A percentile compares a stretch with the other conserved stretches of the same genome.
Conservation (phyloP, 2,888 invertebrate genomes). For the Coecobrya sp. region DNA sequence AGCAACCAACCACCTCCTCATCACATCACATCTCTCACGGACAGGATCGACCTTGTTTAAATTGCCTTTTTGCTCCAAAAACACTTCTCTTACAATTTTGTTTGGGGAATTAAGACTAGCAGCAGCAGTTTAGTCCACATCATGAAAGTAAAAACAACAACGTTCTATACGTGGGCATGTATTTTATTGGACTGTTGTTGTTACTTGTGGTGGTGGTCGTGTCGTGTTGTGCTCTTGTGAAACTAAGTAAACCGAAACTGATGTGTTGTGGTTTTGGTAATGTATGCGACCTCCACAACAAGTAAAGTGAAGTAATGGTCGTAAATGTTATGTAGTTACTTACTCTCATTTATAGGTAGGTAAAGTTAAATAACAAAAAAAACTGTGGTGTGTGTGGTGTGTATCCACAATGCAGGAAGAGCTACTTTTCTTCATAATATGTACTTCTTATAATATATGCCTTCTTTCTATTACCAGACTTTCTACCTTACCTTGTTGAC, state of each 20-base stretch:
- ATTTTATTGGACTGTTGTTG: conserved; percentile 66
- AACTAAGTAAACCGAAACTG: conserved; percentile 62
- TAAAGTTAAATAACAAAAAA: conserved; percentile 30
- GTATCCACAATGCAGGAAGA: background rate
- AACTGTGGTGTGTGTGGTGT: conserved; percentile 9
- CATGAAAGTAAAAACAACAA: conserved; percentile 44
- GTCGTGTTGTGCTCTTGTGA: conserved; percentile 37
- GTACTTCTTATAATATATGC: background rate
- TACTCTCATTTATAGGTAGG: background rate
- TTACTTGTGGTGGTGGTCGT: conserved; percentile 53
- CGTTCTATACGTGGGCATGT: conserved; percentile 9
- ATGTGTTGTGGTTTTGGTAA: conserved; percentile 65
- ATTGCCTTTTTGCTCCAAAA: conserved; percentile 65
- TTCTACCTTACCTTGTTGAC: conserved; percentile 32
- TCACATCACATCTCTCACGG: conserved; percentile 57
- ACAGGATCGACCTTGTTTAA: conserved; percentile 64
- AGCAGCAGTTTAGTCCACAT: conserved; percentile 37
- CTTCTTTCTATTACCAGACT: conserved; percentile 14
- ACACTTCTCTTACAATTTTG: conserved; percentile 62
- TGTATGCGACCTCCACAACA: conserved; percentile 48
- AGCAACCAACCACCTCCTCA: conserved; percentile 41
- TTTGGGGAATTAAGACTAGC: conserved; percentile 52
- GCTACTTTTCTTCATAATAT: background rate
- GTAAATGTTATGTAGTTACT: conserved; percentile 36
- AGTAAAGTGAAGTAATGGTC: conserved; percentile 22